Conservation (phyloP, 1,140 invertebrate species). For the Mizuhopecten yessoensis region DNA sequence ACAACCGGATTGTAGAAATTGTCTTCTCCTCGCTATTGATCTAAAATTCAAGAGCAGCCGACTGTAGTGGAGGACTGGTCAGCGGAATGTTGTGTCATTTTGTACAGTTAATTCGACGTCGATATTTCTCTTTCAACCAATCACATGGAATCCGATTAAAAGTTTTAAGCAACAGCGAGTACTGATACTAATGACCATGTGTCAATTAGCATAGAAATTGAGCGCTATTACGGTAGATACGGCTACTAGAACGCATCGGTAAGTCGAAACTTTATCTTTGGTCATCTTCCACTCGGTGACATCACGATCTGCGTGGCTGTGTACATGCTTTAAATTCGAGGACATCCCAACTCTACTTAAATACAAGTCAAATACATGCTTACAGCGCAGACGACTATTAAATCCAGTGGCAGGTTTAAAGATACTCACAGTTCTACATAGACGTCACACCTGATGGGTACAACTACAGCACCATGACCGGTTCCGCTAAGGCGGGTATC, state of each 20-base stretch:
- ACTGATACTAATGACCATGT: not conserved
- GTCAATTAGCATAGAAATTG: not conserved
- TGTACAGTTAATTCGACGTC: not conserved
- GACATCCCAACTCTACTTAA: not conserved
- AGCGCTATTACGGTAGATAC: not conserved
- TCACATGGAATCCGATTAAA: not conserved
- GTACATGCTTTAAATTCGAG: not conserved
- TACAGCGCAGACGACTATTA: not conserved
- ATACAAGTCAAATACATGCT: not conserved
- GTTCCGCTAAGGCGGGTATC: not conserved
- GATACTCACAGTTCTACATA: no score
- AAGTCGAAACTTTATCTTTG: not conserved
- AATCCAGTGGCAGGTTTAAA: not conserved
- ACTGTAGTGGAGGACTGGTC: not conserved
- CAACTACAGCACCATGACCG: not conserved
- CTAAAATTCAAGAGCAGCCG: constrained; percentile 14
- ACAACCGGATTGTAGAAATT: constrained; percentile 10
- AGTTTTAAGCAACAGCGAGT: not conserved
- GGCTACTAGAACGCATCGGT: not conserved
- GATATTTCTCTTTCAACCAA: not conserved
- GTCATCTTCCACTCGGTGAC: not conserved
- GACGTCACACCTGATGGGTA: not conserved
- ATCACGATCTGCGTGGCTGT: not conserved
- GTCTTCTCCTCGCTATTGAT: constrained; percentile 25
- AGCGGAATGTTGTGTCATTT: constrained; percentile 32